These are phyloP conservation scores for Steinernema khuongi DNA, from an alignment of 1,140 invertebrate species.

Conservation along the genomic window DNA sequence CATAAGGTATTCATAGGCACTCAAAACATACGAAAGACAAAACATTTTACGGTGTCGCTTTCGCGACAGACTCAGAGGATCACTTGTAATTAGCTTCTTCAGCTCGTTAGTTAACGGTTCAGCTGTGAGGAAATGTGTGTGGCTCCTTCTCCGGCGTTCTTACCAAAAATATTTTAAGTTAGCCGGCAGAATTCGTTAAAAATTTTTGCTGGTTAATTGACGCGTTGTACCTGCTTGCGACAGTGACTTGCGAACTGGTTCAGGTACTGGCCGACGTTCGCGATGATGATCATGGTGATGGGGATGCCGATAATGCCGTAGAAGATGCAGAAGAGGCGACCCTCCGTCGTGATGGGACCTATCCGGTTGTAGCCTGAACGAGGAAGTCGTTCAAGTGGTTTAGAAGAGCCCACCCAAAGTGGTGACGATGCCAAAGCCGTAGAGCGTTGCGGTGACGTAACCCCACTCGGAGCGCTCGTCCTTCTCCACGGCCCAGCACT, in stretches of 20 bases:
- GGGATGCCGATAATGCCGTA: constrained; percentile 53
- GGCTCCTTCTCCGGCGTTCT: no score
- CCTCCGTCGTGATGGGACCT: constrained; percentile 51
- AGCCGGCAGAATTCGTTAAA: no score
- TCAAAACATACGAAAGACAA: no score
- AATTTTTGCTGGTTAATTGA: no score
- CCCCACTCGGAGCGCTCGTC: constrained; percentile 45
- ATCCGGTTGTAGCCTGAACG: constrained; percentile 56
- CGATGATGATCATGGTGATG: constrained; percentile 41
- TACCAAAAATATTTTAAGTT: no score
- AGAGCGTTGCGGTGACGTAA: constrained; percentile 52
- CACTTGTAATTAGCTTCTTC: no score
- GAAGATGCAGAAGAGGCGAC: constrained; percentile 53
- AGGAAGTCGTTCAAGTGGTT: not conserved
- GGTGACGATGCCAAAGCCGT: constrained; percentile 58
- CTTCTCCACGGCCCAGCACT: constrained; percentile 20
- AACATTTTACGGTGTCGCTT: no score
- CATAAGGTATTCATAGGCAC: no score
- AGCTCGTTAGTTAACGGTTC: no score
- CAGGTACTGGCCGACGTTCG: constrained; percentile 41
- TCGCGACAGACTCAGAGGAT: no score
- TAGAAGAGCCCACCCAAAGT: constrained; percentile 43
- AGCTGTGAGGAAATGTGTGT: no score
- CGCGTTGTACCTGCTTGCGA: constrained; percentile 37
- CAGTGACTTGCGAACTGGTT: constrained; percentile 38